Evolutionary conservation across 2,797 vertebrate species (phyloP), one percentile per base, ranked within the genome.

Genomic region (Morus bassanus): DNA sequence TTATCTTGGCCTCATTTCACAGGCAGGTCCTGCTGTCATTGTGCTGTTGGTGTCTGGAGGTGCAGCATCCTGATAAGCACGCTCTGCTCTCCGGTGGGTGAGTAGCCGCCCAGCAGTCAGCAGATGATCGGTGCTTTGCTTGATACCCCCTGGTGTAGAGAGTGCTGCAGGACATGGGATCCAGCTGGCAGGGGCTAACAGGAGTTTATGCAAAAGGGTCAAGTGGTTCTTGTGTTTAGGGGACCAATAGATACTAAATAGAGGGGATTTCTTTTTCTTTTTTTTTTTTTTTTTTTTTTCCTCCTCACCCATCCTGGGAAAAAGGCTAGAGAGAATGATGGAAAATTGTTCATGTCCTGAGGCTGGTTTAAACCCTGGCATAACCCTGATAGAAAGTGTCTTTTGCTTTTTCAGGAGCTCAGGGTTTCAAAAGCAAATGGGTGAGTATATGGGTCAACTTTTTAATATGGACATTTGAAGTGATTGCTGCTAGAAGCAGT

Each of bases 1-100:
- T 97, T 98, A 97, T 98, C 97, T 98, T 97, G 77, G 94, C 95
- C 95, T 95, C 96, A 77, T 97, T 97, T 98, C 95, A 95, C 94
- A 91, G 96, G 96, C 97, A 96, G 96, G 96, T 94, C 96, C 91
- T 85, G 96, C 96, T 97, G 97, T 97, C 97, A 93, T 7, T 91
- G 96, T 88, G 94, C 91, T 91, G 84, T 74, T 85, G 57, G 75
- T 95, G 93, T 87, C 85, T 77, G 84, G 93, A 90, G 86, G 95
- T 89, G 93, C 96, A 95, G 89, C 91, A 80, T 89, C 91, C 94
- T 68, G 96, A 97, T 98, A 97, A 98, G 96, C 94, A 57, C 31
- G 5, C 85, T 70, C 56, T 89, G 94, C 87, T 94, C 88, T 80
- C 84, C 6, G 8, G 81, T 51, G 80, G 92, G 93, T 39, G 70